Evolutionary conservation across 2,888 invertebrate genomes (phyloP).

Genomic region (Drosophila mettleri): DNA sequence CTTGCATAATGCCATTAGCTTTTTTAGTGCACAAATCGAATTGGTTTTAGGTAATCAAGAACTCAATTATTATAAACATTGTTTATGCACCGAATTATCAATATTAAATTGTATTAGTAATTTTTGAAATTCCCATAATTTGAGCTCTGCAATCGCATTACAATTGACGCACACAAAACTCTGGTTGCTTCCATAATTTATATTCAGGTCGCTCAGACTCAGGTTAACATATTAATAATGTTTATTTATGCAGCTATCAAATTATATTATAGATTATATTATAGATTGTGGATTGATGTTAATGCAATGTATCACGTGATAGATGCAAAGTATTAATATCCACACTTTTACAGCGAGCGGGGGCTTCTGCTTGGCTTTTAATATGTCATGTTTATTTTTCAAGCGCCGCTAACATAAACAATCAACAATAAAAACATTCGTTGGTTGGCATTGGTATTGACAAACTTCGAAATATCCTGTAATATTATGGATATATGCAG

Average conservation of each 20-base stretch:
- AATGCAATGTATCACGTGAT: slow-evolving; percentile 12
- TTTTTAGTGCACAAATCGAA: neutral
- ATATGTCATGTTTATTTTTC: slow-evolving; percentile 27
- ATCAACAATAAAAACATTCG: slow-evolving; percentile 13
- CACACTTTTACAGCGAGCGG: neutral
- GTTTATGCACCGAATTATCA: slow-evolving; percentile 13
- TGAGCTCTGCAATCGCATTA: slow-evolving; percentile 17
- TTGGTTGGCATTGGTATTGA: neutral
- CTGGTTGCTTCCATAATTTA: slow-evolving; percentile 25
- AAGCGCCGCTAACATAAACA: slow-evolving; percentile 22
- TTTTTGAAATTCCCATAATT: slow-evolving; percentile 26
- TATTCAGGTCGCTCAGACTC: slow-evolving; percentile 24
- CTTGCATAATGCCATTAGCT: neutral
- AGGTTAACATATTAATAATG: slow-evolving; percentile 36
- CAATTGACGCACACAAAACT: slow-evolving; percentile 29
- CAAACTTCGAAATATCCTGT: neutral
- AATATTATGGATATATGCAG: too few species aligned
- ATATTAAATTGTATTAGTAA: slow-evolving; percentile 2
- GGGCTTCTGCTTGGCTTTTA: neutral
- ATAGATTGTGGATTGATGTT: slow-evolving; percentile 26
- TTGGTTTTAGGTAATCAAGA: slow-evolving; percentile 1
- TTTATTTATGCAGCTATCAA: slow-evolving; percentile 33
- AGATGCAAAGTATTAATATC: slow-evolving; percentile 14
- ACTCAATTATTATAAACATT: slow-evolving; percentile 9
- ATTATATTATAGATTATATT: slow-evolving; percentile 21